Evolutionary conservation across 2,888 invertebrate genomes (phyloP).

Genomic region (Thalpophila matura): DNA sequence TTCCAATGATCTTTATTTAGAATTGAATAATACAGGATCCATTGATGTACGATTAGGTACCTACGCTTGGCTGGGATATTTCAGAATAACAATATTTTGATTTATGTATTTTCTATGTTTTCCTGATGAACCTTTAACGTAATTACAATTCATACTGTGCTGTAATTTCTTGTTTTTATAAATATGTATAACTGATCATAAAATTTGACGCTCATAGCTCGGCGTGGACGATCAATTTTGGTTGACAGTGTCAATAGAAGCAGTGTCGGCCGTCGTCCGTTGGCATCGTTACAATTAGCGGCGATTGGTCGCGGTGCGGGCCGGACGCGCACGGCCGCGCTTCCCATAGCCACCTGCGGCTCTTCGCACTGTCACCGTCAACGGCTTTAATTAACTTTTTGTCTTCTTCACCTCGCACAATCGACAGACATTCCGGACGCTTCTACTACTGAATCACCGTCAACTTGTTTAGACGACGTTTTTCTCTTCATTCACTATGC

Average conservation of each 20-base stretch:
- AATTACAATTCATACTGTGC: neutral
- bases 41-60: conserved; percentile 31
- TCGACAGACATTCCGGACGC: conserved; percentile 79
- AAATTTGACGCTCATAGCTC: conserved; percentile 15
- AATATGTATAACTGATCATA: too few species aligned
- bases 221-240: conserved; percentile 44
- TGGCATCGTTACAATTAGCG: conserved; percentile 84
- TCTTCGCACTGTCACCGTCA: conserved; percentile 76
- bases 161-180: too few species aligned
- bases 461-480: conserved; percentile 59
- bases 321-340: conserved; percentile 88
- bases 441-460: conserved; percentile 66
- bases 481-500: conserved; percentile 63
- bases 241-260: conserved; percentile 63
- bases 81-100: conserved; percentile 16
- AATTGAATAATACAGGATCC: conserved; percentile 35
- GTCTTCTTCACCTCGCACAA: conserved; percentile 77
- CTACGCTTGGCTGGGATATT: conserved; percentile 2
- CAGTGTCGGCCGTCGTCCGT: conserved; percentile 66
- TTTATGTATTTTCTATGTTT: neutral
- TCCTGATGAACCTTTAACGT: neutral
- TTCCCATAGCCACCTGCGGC: conserved; percentile 88
- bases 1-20: conserved; percentile 37
- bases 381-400: conserved; percentile 88
- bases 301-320: conserved; percentile 86